Percentiles rank a stretch among this genome's conserved stretches.
These are phyloP conservation scores for Holothuria glaberrima DNA, from an alignment of 35 echinoderm and acorn worm genomes.

Conservation along the genomic window DNA sequence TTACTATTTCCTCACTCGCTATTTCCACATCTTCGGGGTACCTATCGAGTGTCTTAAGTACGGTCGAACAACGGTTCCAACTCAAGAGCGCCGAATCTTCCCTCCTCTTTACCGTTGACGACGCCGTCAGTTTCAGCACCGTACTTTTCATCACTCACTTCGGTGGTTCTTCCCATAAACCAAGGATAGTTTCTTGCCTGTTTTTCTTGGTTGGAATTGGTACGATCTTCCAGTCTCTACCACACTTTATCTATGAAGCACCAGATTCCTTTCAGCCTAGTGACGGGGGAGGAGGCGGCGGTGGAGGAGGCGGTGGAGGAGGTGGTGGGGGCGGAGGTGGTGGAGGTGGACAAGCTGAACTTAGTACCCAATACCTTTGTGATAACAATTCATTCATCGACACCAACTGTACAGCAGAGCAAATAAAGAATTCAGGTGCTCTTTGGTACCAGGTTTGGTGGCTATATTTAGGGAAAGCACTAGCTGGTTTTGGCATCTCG, in stretches of 20 bases:
- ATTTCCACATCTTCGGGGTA: conserved; percentile 24
- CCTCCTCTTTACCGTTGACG: conserved; percentile 23
- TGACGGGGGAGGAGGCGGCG: neutral
- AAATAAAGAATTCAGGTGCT: conserved; percentile 29
- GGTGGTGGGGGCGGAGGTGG: conserved; percentile 22
- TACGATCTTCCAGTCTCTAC: conserved; percentile 14
- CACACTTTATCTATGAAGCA: conserved; percentile 24
- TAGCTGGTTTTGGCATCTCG: conserved; percentile 33
- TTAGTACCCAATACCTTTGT: conserved; percentile 35
- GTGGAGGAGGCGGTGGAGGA: neutral
- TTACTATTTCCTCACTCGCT: neutral
- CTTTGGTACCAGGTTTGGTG: conserved; percentile 37
- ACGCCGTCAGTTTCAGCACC: conserved; percentile 5
- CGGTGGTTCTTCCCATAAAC: neutral
- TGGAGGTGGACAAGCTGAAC: neutral
- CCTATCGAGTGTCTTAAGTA: conserved; percentile 26
- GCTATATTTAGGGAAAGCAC: conserved; percentile 22
- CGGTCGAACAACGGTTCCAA: conserved; percentile 33
- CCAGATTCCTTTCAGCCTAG: neutral
- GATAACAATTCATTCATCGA: neutral
- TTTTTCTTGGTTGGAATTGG: conserved; percentile 5
- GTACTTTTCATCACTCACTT: conserved; percentile 44
- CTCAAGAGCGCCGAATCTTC: conserved; percentile 22
- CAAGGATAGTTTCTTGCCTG: neutral
- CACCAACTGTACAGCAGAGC: conserved; percentile 17